Conservation (phyloP, 2,797 vertebrate genomes). For the Hydrophis major region DNA sequence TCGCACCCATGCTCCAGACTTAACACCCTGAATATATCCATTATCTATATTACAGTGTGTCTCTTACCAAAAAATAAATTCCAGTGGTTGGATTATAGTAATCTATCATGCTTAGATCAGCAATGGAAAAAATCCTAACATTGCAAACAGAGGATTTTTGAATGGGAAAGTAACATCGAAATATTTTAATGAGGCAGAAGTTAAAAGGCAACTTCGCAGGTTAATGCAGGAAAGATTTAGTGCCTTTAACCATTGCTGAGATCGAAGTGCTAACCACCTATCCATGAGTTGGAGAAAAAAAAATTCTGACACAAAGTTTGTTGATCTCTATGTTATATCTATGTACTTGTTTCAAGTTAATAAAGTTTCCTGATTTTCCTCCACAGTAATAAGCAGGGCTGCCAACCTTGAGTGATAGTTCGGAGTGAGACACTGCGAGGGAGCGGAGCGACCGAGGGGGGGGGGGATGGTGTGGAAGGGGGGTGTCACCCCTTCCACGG, state of each 20-base stretch:
- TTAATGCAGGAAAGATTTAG: background rate
- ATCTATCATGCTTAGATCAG: conserved; percentile 23
- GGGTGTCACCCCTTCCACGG: no score
- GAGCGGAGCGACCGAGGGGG: no score
- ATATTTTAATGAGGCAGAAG: conserved; percentile 4
- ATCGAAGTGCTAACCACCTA: background rate
- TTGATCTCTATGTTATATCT: background rate
- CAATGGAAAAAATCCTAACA: background rate
- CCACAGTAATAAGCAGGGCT: background rate
- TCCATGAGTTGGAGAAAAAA: background rate
- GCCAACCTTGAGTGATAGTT: no score
- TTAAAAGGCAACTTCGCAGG: conserved; percentile 5
- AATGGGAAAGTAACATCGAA: background rate
- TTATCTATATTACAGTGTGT: conserved; percentile 40
- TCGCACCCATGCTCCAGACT: no score
- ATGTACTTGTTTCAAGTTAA: background rate
- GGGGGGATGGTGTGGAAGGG: no score
- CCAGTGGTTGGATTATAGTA: conserved; percentile 33
- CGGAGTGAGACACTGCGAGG: no score
- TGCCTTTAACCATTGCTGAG: background rate
- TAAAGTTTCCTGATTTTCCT: background rate
- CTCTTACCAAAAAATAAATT: conserved; percentile 42
- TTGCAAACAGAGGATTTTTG: background rate
- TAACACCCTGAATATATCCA: conserved; percentile 43
- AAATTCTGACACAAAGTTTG: background rate